Percentiles rank a stretch among this genome's conserved stretches.
These are phyloP conservation scores for Drosophila rubida DNA, from an alignment of 2,888 invertebrate species.

Conservation along the genomic window DNA sequence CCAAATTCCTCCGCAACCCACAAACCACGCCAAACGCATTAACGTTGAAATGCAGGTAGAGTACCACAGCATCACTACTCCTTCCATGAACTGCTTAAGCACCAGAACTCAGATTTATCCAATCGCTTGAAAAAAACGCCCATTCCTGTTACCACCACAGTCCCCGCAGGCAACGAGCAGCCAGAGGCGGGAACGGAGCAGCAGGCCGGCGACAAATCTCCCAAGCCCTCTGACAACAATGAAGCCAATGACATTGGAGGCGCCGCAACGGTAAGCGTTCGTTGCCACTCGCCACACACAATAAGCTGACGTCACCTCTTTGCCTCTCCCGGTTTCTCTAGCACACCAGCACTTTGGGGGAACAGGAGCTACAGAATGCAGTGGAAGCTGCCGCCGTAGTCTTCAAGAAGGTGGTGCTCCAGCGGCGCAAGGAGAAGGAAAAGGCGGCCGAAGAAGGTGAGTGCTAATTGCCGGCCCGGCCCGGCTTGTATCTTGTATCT, in stretches of 20 bases:
- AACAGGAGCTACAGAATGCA: constrained; percentile 84
- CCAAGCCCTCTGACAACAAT: constrained; percentile 43
- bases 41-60: constrained; percentile 67
- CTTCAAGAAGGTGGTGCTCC: constrained; percentile 84
- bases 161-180: constrained; percentile 57
- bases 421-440: constrained; percentile 80
- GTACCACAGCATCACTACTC: constrained; percentile 77
- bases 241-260: constrained; percentile 47
- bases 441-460: constrained; percentile 84
- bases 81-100: constrained; percentile 80
- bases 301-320: constrained; percentile 20
- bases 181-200: constrained; percentile 8
- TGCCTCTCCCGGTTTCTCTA: constrained; percentile 5
- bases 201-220: constrained; percentile 41
- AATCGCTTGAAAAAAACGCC: constrained; percentile 79
- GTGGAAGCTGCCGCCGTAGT: constrained; percentile 84
- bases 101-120: constrained; percentile 82
- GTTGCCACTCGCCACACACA: background rate
- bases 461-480: constrained; percentile 52
- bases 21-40: constrained; percentile 16
- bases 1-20: background rate
- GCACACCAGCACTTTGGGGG: constrained; percentile 84
- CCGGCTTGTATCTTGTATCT: constrained; percentile 17
- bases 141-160: constrained; percentile 73
- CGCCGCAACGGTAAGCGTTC: constrained; percentile 53